phyloP scores from a whole-genome alignment of 1,140 invertebrate genomes.

The Bombus terrestris region DNA sequence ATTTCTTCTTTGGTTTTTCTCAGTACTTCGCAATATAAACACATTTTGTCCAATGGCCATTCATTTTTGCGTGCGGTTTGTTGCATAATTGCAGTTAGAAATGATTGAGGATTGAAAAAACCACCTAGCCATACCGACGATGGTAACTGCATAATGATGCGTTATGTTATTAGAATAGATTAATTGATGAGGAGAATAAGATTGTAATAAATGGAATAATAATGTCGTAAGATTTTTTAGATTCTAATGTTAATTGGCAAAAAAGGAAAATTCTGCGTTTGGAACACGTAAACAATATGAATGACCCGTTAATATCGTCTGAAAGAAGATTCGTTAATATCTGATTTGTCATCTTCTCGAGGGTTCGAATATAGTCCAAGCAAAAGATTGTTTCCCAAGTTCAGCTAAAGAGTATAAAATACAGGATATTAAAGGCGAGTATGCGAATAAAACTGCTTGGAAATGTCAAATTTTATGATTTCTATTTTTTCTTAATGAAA shows the following conservation, averaged over 20 bases:
- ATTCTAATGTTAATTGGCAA: background rate
- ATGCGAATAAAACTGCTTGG: background rate
- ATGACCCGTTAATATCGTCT: background rate
- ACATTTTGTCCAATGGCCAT: constrained; percentile 98
- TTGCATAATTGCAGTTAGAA: constrained; percentile 98
- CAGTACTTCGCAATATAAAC: constrained; percentile 96
- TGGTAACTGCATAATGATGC: constrained; percentile 85
- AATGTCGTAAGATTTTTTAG: background rate
- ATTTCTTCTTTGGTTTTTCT: constrained; percentile 95
- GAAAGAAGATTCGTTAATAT: background rate
- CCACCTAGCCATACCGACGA: constrained; percentile 95
- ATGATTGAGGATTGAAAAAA: constrained; percentile 98
- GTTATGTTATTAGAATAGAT: background rate
- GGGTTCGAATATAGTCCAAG: background rate
- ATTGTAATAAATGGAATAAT: too few species aligned
- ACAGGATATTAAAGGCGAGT: background rate
- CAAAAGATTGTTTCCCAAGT: background rate
- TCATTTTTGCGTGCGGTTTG: constrained; percentile 97
- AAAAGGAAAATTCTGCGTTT: background rate
- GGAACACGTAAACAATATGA: background rate
- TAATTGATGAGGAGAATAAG: too few species aligned
- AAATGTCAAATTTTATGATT: background rate
- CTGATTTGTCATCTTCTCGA: background rate
- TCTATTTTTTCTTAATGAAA: background rate
- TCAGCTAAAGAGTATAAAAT: background rate